These are phyloP conservation scores for Drosophila flavopinicola DNA, from an alignment of 2,888 invertebrate species.

Conservation along the genomic window DNA sequence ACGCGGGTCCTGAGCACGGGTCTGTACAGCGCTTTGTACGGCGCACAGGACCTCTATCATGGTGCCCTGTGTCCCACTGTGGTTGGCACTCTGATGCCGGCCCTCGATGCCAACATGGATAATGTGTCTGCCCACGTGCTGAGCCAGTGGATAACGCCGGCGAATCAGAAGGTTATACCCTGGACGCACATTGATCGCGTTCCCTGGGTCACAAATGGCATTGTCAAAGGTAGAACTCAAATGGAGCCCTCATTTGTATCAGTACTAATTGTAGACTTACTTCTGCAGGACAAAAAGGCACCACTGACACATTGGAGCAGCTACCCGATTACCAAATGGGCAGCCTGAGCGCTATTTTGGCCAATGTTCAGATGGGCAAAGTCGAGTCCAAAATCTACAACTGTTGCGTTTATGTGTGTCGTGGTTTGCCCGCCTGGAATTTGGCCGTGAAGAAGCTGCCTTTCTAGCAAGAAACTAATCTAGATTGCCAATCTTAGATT, in stretches of 20 bases:
- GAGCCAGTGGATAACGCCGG: slow-evolving; percentile 85
- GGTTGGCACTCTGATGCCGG: slow-evolving; percentile 85
- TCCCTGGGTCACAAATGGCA: slow-evolving; percentile 83
- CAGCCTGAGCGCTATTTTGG: slow-evolving; percentile 71
- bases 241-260: neutral
- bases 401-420: slow-evolving; percentile 76
- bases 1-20: slow-evolving; percentile 84
- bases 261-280: neutral
- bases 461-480: slow-evolving; percentile 14
- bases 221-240: slow-evolving; percentile 65
- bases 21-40: slow-evolving; percentile 84
- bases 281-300: slow-evolving; percentile 15
- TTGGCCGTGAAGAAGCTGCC: slow-evolving; percentile 67
- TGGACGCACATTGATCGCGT: slow-evolving; percentile 85
- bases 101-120: slow-evolving; percentile 85
- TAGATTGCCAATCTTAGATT: no score
- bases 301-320: slow-evolving; percentile 21
- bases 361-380: slow-evolving; percentile 71
- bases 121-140: slow-evolving; percentile 85
- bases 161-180: slow-evolving; percentile 78
- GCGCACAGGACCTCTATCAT: slow-evolving; percentile 85
- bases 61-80: slow-evolving; percentile 85
- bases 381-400: slow-evolving; percentile 74
- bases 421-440: slow-evolving; percentile 81
- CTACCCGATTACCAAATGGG: slow-evolving; percentile 66